Base-by-base conservation (phyloP, 2,113 vertebrate genomes). In the Laticauda colubrina region DNA sequence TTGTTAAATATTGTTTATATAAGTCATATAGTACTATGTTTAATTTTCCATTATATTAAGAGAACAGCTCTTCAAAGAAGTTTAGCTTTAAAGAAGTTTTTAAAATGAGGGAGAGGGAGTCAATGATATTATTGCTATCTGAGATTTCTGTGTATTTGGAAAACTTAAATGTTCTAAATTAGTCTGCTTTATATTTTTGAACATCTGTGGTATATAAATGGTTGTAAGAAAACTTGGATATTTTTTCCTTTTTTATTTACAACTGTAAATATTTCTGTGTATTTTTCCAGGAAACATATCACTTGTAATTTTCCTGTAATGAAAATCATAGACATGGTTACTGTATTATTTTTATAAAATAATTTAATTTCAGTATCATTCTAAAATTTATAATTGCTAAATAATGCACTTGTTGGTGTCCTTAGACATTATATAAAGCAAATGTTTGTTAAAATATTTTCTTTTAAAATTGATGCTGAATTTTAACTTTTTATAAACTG, bases 371-470 rank as follows among this genome's bases (percentile, higher is more conserved):
- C n/a, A n/a, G n/a, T 39, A 48, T 39, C 45, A 88, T 88, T 92
- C 51, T 69, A 7, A 88, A 64, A 39, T 64, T 29, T 64, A 6
- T 48, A 20, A 4, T 26, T 53, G 24, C 5, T 87, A 88, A 87
- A 55, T 86, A 18, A 86, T 57, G 18, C 59, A 45, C 43, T 87
- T 51, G 26, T 85, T 64, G 85, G 86, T 86, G 39, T 18, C 24
- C 26, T 86, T 57, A 26, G 24, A 3, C 1, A 34, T 34, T 87
- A 45, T 91, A 43, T 18, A n/a, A 45, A 92, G 15, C 85, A 92
- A 61, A 91, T 26, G 12, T 92, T 88, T 14, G 56, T 92, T 39
- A 64, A 23, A 88, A 88, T 43, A 87, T n/a, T 91, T 91, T 85
- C 34, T 14, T 91, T 85, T 56, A 5, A 21, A 53, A 64, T 53